These are phyloP conservation scores for Lochmaea capreae DNA, from an alignment of 2,888 invertebrate species.

Conservation along the genomic window DNA sequence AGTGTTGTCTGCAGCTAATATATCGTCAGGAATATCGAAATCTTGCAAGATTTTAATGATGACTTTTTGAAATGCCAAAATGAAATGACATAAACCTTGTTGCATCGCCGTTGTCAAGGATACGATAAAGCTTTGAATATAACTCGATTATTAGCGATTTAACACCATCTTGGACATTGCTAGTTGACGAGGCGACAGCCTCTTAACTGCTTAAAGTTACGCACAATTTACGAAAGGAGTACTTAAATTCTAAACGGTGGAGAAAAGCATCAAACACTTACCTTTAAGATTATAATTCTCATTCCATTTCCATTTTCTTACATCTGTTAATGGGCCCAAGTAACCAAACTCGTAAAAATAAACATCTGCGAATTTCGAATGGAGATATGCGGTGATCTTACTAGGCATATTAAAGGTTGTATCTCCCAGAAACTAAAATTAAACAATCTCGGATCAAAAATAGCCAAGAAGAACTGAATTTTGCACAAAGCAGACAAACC, in stretches of 20 bases:
- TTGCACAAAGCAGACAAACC: background rate
- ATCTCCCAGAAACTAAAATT: conserved; percentile 28
- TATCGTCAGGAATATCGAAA: no score
- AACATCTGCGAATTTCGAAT: conserved; percentile 32
- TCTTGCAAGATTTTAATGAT: no score
- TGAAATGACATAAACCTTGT: no score
- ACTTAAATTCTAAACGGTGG: background rate
- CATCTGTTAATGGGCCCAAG: conserved; percentile 22
- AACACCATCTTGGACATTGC: no score
- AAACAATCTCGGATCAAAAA: background rate
- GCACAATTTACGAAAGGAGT: no score
- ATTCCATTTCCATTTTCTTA: background rate
- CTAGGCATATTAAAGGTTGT: conserved; percentile 9
- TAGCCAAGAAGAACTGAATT: background rate
- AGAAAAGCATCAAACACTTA: background rate
- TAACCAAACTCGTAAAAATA: conserved; percentile 36
- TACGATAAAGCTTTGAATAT: no score
- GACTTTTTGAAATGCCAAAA: no score
- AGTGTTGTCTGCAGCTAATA: no score
- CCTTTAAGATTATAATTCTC: conserved; percentile 9
- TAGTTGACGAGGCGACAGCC: no score
- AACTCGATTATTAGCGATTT: no score
- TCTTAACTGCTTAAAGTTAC: no score
- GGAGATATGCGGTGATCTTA: conserved; percentile 23
- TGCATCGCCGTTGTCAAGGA: no score